Percentiles rank a stretch among this genome's conserved stretches.
These are phyloP conservation scores for Myotis vivesi DNA, from an alignment of 2,797 vertebrate genomes.

Conservation along the genomic window DNA sequence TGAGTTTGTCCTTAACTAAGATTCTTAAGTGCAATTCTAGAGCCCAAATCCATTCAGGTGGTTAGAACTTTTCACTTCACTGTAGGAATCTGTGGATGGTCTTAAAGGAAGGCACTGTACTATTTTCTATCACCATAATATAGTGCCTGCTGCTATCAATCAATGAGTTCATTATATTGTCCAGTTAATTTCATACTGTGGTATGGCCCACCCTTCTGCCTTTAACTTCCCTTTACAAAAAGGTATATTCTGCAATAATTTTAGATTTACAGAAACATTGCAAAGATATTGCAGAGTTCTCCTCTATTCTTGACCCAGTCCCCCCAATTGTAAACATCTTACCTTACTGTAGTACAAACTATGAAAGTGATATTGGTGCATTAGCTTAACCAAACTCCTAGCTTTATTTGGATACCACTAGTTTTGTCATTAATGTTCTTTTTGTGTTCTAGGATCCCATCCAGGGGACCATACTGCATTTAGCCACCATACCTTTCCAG, in stretches of 20 bases:
- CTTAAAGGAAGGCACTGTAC: neutral
- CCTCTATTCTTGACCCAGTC: accelerated
- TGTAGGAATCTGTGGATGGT: neutral
- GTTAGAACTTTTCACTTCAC: neutral
- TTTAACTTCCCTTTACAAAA: neutral
- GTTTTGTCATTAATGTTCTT: neutral
- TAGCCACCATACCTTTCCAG: accelerated
- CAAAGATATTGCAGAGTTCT: too few relatives aligned
- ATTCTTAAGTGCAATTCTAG: neutral
- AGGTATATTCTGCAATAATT: neutral
- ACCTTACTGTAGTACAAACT: neutral
- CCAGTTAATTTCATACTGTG: neutral
- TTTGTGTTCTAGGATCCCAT: neutral
- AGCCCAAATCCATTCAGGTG: neutral
- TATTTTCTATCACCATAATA: neutral
- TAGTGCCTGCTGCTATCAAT: neutral
- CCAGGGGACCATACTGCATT: accelerated
- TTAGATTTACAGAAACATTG: neutral
- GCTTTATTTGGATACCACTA: neutral
- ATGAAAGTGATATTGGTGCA: too few relatives aligned
- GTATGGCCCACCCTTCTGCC: neutral
- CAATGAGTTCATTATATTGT: neutral
- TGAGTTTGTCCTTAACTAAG: neutral
- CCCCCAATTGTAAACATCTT: neutral
- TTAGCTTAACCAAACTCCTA: too few relatives aligned